Conservation (phyloP, 1,140 invertebrate genomes). For the Coelopa frigida region DNA sequence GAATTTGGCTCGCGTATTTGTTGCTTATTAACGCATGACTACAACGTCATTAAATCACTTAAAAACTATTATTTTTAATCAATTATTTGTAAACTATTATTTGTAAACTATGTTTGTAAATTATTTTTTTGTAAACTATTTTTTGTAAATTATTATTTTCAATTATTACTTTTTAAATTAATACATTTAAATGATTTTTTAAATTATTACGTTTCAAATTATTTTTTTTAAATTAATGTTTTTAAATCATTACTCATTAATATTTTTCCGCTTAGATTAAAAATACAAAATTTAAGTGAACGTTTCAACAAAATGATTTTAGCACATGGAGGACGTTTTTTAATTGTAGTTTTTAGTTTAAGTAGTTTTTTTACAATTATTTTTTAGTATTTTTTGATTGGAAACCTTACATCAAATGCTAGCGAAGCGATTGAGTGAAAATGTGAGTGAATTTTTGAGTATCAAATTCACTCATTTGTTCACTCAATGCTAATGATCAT, state of each 20-base stretch:
- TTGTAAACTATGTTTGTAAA: background rate
- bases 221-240: background rate
- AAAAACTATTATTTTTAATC: background rate
- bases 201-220: constrained; percentile 32
- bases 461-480: background rate
- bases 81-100: background rate
- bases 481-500: background rate
- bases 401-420: background rate
- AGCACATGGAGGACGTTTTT: constrained; percentile 44
- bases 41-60: constrained; percentile 15
- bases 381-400: constrained; percentile 6
- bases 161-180: constrained; percentile 4
- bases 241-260: constrained; percentile 5
- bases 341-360: constrained; percentile 19
- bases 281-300: background rate
- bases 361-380: constrained; percentile 2
- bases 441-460: background rate
- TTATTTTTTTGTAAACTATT: background rate
- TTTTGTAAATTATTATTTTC: constrained; percentile 2
- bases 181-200: background rate
- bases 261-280: constrained; percentile 1
- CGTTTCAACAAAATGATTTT: constrained; percentile 23
- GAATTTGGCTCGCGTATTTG: background rate
- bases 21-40: constrained; percentile 9
- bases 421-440: background rate